Evolutionary conservation across 2,797 vertebrate species (phyloP), one percentile per base, ranked within the genome.

Genomic region (Silurus lanzhouensis): DNA sequence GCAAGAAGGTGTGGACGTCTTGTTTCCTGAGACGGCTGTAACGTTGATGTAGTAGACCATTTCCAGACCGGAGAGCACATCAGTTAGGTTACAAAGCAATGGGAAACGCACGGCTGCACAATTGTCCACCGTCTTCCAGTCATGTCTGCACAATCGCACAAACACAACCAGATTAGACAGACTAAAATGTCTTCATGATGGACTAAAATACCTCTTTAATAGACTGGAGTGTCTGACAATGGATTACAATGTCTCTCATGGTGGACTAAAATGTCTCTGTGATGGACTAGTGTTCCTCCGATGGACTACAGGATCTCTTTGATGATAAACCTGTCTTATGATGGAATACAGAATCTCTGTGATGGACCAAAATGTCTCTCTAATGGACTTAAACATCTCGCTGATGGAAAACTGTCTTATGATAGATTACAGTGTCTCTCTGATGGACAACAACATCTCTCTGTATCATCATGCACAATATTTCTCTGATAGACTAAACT

Each of bases 41-140:
- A 89, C 85, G 0, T 1, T 85, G 52, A 67, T 22, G 9, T 82
- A 87, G 84, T 89, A 89, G 46, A 0, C 75, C 2, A 75, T 22
- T 1, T 57, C 1, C 48, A 1, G 58, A 25, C 87, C 0, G 6
- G 83, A 70, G 6, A 89, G 81, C 46, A 31, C 81, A 31, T 87
- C 52, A 0, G 88, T 89, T 6, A 89, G 85, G 61, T 89, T 70
- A 71, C 88, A 89, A 0, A 0, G 38, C 57, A 86, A 77, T 9
- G 83, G 87, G 19, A n/a, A 84, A 3, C 7, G 22, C 55, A 86
- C 81, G 12, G 13, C 52, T 7, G 5, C 64, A 78, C 88, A 89
- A 15, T 31, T 10, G n/a, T 81, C 44, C 84, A 86, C 83, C 25
- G 19, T 6, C 44, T 0, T 57, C 60, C 19, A n/a, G 2, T 0